Evolutionary conservation across 2,888 invertebrate species (phyloP), one percentile per base, ranked within the genome.

Genomic region (Cosmorhoe ocellata): DNA sequence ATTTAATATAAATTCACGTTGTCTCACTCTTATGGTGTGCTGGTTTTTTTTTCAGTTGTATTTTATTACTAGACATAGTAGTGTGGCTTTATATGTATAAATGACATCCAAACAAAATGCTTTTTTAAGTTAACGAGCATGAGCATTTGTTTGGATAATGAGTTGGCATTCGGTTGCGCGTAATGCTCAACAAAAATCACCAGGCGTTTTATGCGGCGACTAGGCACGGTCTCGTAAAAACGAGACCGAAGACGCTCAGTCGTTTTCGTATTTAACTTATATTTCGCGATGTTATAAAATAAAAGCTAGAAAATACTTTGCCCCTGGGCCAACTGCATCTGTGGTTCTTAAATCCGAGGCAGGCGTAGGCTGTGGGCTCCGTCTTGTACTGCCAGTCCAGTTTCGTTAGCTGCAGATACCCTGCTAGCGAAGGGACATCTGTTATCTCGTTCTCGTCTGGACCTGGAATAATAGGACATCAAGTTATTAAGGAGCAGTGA

Each of bases 321-420:
- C 96, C 96, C 38, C 98, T 89, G 0, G 97, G 96, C 97, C 96
- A 97, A 77, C 95, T 96, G 82, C 97, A 97, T 46, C 94, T 91
- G 38, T 93, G 94, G 55, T 94, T 94, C 67, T 94, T 94, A 93
- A 97, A 95, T 9, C 95, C 96, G 54, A 96, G 83, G 64, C 97
- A 97, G 0, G 96, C 95, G 67, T 92, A 93, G 55, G 93, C 92
- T 1, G 95, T 95, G 0, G 96, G 95, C 71, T 97, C 96, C 0
- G 96, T 96, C 85, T 96, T 97, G 84, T 97, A 97, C 63, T 94
- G 94, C 97, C 97, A 97, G 82, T 97, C 97, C 53, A 97, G 81
- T 76, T 95, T 94, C 58, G 95, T 95, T 51, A 97, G 89, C 81
- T 97, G 97, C 37, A 97, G 88, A 77, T 97, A 97, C 0, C 95